Base-by-base conservation (phyloP, 2,888 invertebrate genomes). In the Acrocera orbiculus region DNA sequence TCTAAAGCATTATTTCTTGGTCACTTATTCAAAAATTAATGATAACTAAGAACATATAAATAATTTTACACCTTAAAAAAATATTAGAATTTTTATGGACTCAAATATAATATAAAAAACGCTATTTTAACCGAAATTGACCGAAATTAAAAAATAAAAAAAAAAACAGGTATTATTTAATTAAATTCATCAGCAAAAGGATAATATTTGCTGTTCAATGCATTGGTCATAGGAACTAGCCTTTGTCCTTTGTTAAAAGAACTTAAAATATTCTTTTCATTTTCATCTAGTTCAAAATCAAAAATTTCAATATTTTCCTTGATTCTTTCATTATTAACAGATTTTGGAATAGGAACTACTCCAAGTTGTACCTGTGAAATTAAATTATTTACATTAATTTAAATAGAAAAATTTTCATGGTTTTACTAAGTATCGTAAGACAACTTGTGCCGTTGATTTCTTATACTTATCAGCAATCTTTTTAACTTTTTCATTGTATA, bases 401-500 rank as follows among this genome's bases (percentile, higher is more conserved):
- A 5, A 10, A 23, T 22, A 11, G 22, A 14, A 15, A 23, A 9
- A 28, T 15, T 9, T 20, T 26, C 3, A 11, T 10, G 1, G n/a
- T n/a, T n/a, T 17, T 43, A 56, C 59, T 50, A 58, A 46, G 45
- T 54, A 59, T 53, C 76, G 68, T 25, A 82, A 62, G 15, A 81
- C 63, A 3, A 83, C 66, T 55, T 83, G 82, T 1, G 77, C 70
- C 0, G 70, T 48, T 2, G 66, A 66, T 56, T 81, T 82, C 1
- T 62, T 63, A 47, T 78, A 68, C 45, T 73, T 76, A 2, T 66
- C 62, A 0, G 72, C 79, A 31, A 85, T 64, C 14, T 54, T 53
- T 40, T 67, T 59, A 3, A 85, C 59, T 42, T 63, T 48, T 3
- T 32, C 40, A 42, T 57, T 53, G 23, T 53, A 55, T 17, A 58